Base-by-base conservation (phyloP, 1,140 invertebrate species). In the Ylistrum balloti region DNA sequence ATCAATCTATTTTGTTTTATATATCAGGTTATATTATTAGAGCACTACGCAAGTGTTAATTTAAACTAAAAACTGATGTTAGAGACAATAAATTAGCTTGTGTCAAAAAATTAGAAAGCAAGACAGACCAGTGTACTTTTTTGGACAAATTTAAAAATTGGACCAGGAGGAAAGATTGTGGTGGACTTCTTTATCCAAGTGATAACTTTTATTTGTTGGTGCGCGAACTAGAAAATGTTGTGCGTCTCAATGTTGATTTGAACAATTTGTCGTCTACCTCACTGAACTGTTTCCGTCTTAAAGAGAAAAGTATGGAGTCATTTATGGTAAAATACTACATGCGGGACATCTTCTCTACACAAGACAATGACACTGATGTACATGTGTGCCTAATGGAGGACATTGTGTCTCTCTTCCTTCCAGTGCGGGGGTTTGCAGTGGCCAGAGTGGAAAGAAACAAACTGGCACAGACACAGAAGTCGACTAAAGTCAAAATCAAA, bases 161-260 rank as follows among this genome's bases (percentile, higher is more conserved):
- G 87, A 34, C 85, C 0, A 88, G n/a, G 9, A 90, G 88, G 48
- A 85, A 33, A 15, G 87, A 38, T 28, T 56, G 86, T 34, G 87
- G 89, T 22, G 89, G 89, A 22, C 48, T 88, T 17, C 10, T 88
- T 35, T 22, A 38, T 22, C 86, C 48, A 33, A 33, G 32, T 34
- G 89, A 90, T 28, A 74, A 74, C 10, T 90, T 90, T 10, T 90
- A 11, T 20, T n/a, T n/a, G n/a, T n/a, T n/a, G n/a, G n/a, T n/a
- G n/a, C n/a, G n/a, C n/a, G n/a, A n/a, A n/a, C n/a, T 90, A 28
- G 89, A 90, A 35, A 88, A 38, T 11, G 20, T 86, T 35, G 34
- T 88, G 0, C 15, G 48, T 17, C 28, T 17, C 20, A 85, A 38
- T 32, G 22, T 85, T 5, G 38, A 87, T 11, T n/a, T n/a, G n/a